Percentiles rank a stretch among this genome's conserved stretches.
phyloP scores from a whole-genome alignment of 2,888 invertebrate genomes.

The Idaea straminata region DNA sequence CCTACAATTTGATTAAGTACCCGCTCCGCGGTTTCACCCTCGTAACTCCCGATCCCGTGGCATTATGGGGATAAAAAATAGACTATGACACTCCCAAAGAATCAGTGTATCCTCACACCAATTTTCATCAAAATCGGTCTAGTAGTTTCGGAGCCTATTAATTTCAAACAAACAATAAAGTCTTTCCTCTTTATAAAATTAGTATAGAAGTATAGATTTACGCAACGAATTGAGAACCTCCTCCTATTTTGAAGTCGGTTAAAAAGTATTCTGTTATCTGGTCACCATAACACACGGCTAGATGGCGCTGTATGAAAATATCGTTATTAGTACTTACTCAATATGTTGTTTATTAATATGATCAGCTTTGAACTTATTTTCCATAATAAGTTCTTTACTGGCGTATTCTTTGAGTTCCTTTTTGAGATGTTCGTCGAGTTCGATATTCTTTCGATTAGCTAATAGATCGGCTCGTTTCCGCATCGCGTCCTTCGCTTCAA shows the following conservation, averaged over 20 bases:
- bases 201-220: no score
- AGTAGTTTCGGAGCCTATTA: no score
- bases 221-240: no score
- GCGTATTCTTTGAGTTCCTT: conserved; percentile 36
- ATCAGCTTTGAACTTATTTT: conserved; percentile 51
- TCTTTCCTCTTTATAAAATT: no score
- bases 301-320: neutral
- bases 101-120: no score
- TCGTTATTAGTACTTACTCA: conserved; percentile 54
- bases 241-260: neutral
- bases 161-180: no score
- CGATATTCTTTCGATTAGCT: conserved; percentile 48
- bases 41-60: no score
- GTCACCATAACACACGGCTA: neutral
- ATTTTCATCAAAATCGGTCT: no score
- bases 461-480: conserved; percentile 57
- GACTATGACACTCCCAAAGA: no score
- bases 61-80: no score
- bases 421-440: conserved; percentile 38
- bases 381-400: conserved; percentile 38
- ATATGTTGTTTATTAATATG: conserved; percentile 63
- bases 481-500: conserved; percentile 53
- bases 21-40: no score
- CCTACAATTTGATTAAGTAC: no score
- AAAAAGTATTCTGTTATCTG: neutral